Percentiles rank a stretch among this genome's conserved stretches.
These are phyloP conservation scores for Agonopterix arenella DNA, from an alignment of 2,888 invertebrate species.

Conservation along the genomic window DNA sequence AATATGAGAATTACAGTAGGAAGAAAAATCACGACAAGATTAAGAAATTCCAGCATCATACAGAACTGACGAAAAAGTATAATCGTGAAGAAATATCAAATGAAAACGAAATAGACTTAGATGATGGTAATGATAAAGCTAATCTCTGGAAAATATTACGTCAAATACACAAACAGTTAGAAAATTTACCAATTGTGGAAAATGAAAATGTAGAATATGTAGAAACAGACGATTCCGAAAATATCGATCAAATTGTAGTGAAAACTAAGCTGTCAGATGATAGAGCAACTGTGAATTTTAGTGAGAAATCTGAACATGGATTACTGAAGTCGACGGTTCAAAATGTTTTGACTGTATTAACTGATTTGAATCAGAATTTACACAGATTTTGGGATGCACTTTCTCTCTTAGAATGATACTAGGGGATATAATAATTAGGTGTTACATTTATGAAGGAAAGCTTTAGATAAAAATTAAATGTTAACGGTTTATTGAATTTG, in stretches of 20 bases:
- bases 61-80: too few relatives aligned
- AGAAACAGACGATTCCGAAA: slow-evolving; percentile 17
- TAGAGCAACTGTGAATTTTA: slow-evolving; percentile 26
- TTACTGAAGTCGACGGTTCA: slow-evolving; percentile 45
- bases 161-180: slow-evolving; percentile 38
- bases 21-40: too few relatives aligned
- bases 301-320: slow-evolving; percentile 35
- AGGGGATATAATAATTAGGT: not conserved
- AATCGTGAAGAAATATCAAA: not conserved
- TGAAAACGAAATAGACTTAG: slow-evolving; percentile 41
- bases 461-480: too few relatives aligned
- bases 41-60: too few relatives aligned
- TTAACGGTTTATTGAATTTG: too few relatives aligned
- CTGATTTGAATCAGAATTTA: slow-evolving; percentile 53
- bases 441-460: too few relatives aligned
- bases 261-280: slow-evolving; percentile 41
- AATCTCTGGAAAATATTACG: slow-evolving; percentile 41
- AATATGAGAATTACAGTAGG: too few relatives aligned
- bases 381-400: slow-evolving; percentile 51
- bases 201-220: slow-evolving; percentile 12
- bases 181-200: slow-evolving; percentile 25
- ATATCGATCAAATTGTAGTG: slow-evolving; percentile 25
- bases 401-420: slow-evolving; percentile 42
- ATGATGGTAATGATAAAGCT: slow-evolving; percentile 22
- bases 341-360: slow-evolving; percentile 39